Percentiles rank a stretch among this genome's conserved stretches.
Evolutionary conservation across 2,888 invertebrate species (phyloP).

Genomic region (Lycia hirtaria): DNA sequence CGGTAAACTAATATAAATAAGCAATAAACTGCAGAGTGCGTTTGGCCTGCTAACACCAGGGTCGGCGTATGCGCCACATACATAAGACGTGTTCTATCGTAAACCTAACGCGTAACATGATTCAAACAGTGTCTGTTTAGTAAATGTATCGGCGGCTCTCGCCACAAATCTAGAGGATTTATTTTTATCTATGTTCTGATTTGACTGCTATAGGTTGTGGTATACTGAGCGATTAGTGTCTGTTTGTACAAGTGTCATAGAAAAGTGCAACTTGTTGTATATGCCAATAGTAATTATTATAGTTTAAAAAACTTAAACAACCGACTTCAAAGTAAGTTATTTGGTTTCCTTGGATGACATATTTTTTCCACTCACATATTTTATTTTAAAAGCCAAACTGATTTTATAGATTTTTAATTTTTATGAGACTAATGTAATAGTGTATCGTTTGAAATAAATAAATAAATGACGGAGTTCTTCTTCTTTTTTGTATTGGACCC

Average conservation of each 20-base stretch:
- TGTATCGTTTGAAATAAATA: no score
- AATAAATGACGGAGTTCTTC: no score
- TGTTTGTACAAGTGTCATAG: no score
- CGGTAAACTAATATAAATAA: no score
- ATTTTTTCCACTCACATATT: no score
- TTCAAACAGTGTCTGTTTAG: slow-evolving; percentile 45
- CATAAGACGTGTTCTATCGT: slow-evolving; percentile 11
- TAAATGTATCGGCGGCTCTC: slow-evolving; percentile 39
- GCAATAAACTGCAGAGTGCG: no score
- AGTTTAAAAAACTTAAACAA: no score
- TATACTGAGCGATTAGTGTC: not conserved
- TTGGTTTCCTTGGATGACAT: no score
- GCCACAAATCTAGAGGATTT: slow-evolving; percentile 62
- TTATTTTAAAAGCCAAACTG: not conserved
- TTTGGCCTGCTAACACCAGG: no score
- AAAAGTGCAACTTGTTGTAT: not conserved
- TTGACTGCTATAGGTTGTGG: slow-evolving; percentile 23
- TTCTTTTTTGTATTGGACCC: no score
- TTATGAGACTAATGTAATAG: no score
- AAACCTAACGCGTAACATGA: slow-evolving; percentile 43
- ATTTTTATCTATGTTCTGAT: slow-evolving; percentile 60
- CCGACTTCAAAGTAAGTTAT: no score
- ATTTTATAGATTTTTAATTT: not conserved
- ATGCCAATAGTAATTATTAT: not conserved
- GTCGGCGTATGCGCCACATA: not conserved